Evolutionary conservation across 2,888 invertebrate species (phyloP).

Genomic region (Agonopterix arenella): DNA sequence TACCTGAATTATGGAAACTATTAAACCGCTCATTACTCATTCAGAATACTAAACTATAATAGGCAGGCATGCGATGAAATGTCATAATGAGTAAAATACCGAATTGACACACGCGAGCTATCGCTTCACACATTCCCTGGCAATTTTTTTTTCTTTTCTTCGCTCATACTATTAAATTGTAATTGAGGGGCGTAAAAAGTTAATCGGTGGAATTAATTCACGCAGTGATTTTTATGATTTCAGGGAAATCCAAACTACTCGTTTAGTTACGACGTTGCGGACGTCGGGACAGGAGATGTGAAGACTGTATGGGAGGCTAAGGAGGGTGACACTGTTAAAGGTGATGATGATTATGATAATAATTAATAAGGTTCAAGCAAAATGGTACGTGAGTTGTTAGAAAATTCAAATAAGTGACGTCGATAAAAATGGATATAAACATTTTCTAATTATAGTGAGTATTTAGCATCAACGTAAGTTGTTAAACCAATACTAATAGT

Average conservation of each 20-base stretch:
- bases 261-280: conserved; percentile 79
- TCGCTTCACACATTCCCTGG: conserved; percentile 49
- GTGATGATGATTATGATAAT: conserved; percentile 21
- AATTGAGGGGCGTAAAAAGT: conserved; percentile 35
- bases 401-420: too few relatives aligned
- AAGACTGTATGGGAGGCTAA: conserved; percentile 80
- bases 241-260: conserved; percentile 77
- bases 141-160: conserved; percentile 23
- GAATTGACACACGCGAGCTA: conserved; percentile 58
- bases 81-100: conserved; percentile 56
- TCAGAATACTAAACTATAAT: conserved; percentile 60
- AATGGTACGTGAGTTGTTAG: background rate
- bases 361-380: background rate
- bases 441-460: too few relatives aligned
- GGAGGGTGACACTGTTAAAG: conserved; percentile 78
- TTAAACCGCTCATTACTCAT: conserved; percentile 52
- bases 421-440: too few relatives aligned
- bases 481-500: too few relatives aligned
- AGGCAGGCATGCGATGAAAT: conserved; percentile 52
- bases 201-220: conserved; percentile 25
- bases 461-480: too few relatives aligned
- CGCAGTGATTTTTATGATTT: conserved; percentile 24
- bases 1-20: conserved; percentile 56
- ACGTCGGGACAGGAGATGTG: conserved; percentile 76
- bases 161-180: conserved; percentile 20